phyloP scores from a whole-genome alignment of 1,140 invertebrate genomes.

The Akabosia matsudoensis region DNA sequence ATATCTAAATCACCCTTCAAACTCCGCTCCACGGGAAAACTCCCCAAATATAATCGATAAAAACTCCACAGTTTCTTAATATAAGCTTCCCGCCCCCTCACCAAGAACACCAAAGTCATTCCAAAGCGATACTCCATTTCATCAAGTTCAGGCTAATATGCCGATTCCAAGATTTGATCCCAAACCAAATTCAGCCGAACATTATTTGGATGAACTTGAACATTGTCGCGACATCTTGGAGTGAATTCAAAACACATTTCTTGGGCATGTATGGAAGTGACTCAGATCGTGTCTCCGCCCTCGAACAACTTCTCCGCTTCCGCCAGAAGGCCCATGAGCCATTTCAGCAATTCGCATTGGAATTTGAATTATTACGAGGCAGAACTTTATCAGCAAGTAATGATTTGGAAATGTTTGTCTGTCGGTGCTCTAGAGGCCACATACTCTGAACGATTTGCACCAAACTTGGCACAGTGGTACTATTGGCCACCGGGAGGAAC shows the following conservation, averaged over 20 bases:
- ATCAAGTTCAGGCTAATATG: background rate
- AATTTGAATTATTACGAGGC: background rate
- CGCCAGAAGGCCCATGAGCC: background rate
- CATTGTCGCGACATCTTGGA: background rate
- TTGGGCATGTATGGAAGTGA: constrained; percentile 10
- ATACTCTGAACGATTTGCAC: too few relatives aligned
- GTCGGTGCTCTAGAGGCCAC: too few relatives aligned
- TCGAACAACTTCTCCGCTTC: background rate
- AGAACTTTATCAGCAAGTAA: too few relatives aligned
- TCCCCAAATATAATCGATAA: too few relatives aligned
- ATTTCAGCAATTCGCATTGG: background rate
- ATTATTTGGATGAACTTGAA: constrained; percentile 2
- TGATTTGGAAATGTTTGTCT: too few relatives aligned
- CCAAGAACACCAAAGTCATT: background rate
- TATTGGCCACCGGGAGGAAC: too few relatives aligned
- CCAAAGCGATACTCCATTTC: background rate
- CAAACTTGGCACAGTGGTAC: too few relatives aligned
- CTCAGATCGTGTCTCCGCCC: background rate
- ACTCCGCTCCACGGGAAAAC: too few relatives aligned
- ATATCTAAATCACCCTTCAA: background rate
- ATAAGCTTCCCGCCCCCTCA: too few relatives aligned
- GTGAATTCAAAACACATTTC: background rate
- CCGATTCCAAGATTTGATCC: background rate
- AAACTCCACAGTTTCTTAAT: too few relatives aligned
- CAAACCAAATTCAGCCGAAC: background rate